Base-by-base conservation (phyloP, 2,888 invertebrate genomes). In the Harpalus rubripes region DNA sequence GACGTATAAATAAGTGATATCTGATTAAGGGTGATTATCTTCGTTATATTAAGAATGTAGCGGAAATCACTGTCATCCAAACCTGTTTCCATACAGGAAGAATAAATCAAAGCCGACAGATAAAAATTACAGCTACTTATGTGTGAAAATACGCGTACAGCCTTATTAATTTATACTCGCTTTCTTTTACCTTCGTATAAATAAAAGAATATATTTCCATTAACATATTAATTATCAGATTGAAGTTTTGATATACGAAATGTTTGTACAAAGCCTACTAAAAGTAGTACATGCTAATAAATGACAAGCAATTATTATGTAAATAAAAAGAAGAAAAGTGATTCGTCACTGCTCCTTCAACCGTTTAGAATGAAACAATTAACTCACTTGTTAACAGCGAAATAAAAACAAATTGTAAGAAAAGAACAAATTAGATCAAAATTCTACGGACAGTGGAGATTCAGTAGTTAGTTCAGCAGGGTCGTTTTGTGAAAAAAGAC, bases 211-310 rank as follows among this genome's bases (percentile, higher is more conserved):
- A 10, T 52, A 52, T 6, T 52, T 12, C 44, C 44, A 52, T 52
- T 52, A 52, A 52, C 44, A 52, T 52, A 52, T 52, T 52, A 52
- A 52, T 52, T 52, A 52, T 10, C 44, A 52, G 10, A 52, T 10
- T 52, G 12, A 52, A 52, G 44, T 52, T 52, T 52, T 52, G 44
- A 52, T 52, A 52, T 12, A 52, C 10, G 44, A 52, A 52, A 52
- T 52, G 32, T 32, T 8, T 12, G 10, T 8, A 52, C 44, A 52
- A 10, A 52, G 44, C 44, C 12, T 52, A 52, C 12, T 8, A 52
- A 52, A 52, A 52, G 44, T 52, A 52, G 44, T 52, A 52, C 44
- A 52, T 52, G 44, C 44, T 52, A 52, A 52, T 52, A 52, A 52
- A 52, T 52, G 44, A 52, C 44, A 52, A 52, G 44, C 44, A 52